phyloP scores from a whole-genome alignment of 2,888 invertebrate species.

The Melieria picta region DNA sequence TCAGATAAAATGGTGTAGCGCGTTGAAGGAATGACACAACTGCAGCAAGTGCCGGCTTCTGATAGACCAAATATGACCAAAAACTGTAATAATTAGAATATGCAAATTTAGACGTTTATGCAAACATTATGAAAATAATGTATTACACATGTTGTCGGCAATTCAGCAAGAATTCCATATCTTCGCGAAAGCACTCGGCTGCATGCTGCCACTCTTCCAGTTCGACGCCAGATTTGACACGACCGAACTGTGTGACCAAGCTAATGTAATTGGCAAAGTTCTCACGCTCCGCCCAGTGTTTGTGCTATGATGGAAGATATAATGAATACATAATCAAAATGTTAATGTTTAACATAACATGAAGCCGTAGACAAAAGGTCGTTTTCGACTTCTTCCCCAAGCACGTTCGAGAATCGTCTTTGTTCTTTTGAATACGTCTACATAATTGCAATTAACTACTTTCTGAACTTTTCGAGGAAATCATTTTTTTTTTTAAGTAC shows the following conservation, averaged over 20 bases:
- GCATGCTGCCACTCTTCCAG: conserved; percentile 77
- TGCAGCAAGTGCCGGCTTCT: conserved; percentile 72
- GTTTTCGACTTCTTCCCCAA: too few species aligned
- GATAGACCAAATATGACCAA: conserved; percentile 78
- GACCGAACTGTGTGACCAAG: conserved; percentile 62
- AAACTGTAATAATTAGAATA: conserved; percentile 68
- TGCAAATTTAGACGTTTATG: background rate
- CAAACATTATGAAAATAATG: background rate
- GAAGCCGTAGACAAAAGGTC: background rate
- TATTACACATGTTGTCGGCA: conserved; percentile 70
- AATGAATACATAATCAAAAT: background rate
- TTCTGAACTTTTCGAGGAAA: too few species aligned
- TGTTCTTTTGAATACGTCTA: too few species aligned
- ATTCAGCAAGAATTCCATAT: conserved; percentile 76
- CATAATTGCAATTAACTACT: too few species aligned
- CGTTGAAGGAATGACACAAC: conserved; percentile 80
- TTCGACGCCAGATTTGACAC: conserved; percentile 68
- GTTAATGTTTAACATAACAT: background rate
- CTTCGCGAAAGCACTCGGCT: conserved; percentile 71
- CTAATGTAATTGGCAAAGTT: conserved; percentile 52
- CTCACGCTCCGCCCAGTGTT: conserved; percentile 51
- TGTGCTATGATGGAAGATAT: conserved; percentile 46
- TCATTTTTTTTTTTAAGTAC: too few species aligned
- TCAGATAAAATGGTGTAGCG: conserved; percentile 76
- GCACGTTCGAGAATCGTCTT: too few species aligned